Conservation (phyloP, 2,113 vertebrate species). For the Pteropus alecto region DNA sequence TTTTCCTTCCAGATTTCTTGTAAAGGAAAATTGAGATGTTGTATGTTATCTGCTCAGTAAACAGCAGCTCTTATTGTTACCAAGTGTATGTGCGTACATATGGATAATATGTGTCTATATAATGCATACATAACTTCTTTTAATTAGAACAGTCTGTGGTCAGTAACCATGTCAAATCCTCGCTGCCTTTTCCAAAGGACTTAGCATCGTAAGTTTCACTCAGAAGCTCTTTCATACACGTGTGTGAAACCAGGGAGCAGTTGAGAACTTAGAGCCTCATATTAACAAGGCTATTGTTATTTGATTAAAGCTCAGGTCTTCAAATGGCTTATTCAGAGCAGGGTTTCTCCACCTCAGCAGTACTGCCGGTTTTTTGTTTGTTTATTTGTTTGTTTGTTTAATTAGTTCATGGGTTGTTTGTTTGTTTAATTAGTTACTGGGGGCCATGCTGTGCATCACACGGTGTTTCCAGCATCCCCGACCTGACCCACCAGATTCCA, state of each 20-base stretch:
- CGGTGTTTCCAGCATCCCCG: fast-evolving
- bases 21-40: background rate
- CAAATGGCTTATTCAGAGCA: background rate
- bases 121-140: background rate
- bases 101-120: background rate
- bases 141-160: background rate
- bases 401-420: no score
- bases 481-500: no score
- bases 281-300: background rate
- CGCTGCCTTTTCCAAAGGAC: background rate
- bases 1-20: background rate
- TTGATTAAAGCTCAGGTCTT: background rate
- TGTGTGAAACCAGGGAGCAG: background rate
- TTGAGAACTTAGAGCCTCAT: background rate
- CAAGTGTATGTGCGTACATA: fast-evolving
- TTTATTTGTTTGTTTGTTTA: no score
- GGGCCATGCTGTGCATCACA: fast-evolving
- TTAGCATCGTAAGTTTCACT: background rate
- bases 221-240: background rate
- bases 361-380: background rate
- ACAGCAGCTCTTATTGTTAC: background rate
- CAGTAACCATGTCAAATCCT: background rate
- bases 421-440: fast-evolving
- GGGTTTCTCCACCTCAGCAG: background rate
- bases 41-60: background rate